Conservation (phyloP, 1,140 invertebrate species). For the Neodiprion virginianus region DNA sequence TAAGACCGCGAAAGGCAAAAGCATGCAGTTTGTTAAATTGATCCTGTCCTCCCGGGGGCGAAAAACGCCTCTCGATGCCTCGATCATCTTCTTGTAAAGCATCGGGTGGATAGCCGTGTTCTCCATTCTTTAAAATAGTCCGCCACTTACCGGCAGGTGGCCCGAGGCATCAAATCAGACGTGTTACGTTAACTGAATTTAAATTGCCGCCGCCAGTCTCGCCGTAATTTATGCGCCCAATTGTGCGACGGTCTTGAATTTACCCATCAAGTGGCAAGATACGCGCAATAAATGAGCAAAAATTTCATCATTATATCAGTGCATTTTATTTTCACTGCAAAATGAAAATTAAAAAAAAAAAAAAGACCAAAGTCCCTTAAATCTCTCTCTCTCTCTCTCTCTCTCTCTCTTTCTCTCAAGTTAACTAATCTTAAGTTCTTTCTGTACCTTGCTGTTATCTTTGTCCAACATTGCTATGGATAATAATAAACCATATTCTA, state of each 20-base stretch:
- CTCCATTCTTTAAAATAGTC: constrained; percentile 47
- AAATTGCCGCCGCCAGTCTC: constrained; percentile 50
- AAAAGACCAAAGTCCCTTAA: too few relatives aligned
- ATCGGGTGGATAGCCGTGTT: too few relatives aligned
- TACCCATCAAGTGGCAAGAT: constrained; percentile 55
- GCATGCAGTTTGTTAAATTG: constrained; percentile 46
- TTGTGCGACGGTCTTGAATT: constrained; percentile 49
- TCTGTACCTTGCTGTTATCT: too few relatives aligned
- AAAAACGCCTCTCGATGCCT: constrained; percentile 29
- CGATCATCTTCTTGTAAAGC: neutral
- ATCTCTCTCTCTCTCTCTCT: neutral
- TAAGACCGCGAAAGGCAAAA: constrained; percentile 21
- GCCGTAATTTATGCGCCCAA: constrained; percentile 59
- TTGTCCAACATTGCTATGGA: too few relatives aligned
- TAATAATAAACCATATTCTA: too few relatives aligned
- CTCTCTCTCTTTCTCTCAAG: neutral
- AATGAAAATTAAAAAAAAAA: neutral
- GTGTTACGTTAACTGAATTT: constrained; percentile 59
- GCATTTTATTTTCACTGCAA: neutral
- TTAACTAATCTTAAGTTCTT: too few relatives aligned
- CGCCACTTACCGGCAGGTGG: constrained; percentile 54
- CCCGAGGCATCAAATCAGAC: constrained; percentile 53
- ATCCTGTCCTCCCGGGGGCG: constrained; percentile 31
- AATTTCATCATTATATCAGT: too few relatives aligned
- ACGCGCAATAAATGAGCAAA: constrained; percentile 48